These are phyloP conservation scores for Drosophila aff. DNA, from an alignment of 1,140 invertebrate species.

Conservation along the genomic window DNA sequence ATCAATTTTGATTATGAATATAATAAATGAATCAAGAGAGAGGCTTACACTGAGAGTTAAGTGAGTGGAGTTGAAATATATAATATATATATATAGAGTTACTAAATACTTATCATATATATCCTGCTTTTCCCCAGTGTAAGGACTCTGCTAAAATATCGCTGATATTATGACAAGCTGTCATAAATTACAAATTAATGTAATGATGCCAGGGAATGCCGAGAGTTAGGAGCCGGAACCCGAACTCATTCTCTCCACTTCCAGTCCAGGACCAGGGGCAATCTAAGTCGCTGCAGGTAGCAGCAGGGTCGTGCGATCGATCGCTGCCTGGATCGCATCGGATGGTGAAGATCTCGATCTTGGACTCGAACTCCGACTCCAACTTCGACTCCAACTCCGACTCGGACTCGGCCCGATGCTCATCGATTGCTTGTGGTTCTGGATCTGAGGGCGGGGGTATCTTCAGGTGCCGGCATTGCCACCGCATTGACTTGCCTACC, in stretches of 20 bases:
- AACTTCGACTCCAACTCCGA: background rate
- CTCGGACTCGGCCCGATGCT: constrained; percentile 17
- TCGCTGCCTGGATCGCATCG: constrained; percentile 20
- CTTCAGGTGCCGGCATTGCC: constrained; percentile 75
- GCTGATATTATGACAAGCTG: constrained; percentile 81
- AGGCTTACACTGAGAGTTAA: background rate
- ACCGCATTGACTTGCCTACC: constrained; percentile 83
- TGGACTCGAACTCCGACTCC: constrained; percentile 6
- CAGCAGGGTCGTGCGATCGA: constrained; percentile 57
- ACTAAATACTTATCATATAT: background rate
- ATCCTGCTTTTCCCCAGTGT: constrained; percentile 4
- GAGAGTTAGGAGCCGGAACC: constrained; percentile 14
- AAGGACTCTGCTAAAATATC: constrained; percentile 10
- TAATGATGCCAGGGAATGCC: constrained; percentile 46
- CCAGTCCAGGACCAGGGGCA: constrained; percentile 32
- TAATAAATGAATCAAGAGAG: constrained; percentile 21
- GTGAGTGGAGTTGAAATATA: background rate
- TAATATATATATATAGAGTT: background rate
- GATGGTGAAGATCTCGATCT: constrained; percentile 42
- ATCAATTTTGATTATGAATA: constrained; percentile 43
- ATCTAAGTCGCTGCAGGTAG: constrained; percentile 50
- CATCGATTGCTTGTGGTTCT: constrained; percentile 55
- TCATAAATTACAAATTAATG: constrained; percentile 84
- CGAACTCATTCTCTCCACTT: constrained; percentile 1
- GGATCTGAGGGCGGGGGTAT: constrained; percentile 16